Conservation (phyloP, 2,797 vertebrate genomes). For the Pitangus sulphuratus region DNA sequence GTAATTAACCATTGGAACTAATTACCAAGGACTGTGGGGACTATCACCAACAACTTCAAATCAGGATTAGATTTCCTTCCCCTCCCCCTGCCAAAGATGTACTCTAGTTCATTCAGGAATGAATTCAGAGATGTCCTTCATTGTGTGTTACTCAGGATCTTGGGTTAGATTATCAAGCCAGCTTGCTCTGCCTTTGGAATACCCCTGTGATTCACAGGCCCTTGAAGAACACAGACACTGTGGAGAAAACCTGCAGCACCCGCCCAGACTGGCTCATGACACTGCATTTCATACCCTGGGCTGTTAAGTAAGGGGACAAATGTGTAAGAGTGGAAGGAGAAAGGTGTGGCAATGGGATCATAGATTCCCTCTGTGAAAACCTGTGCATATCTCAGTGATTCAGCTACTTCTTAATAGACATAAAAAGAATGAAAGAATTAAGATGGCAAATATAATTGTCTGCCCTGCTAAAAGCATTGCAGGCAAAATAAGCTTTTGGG, state of each 20-base stretch:
- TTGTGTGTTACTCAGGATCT: neutral
- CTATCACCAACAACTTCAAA: slow-evolving; percentile 56
- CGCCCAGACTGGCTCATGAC: neutral
- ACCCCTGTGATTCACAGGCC: neutral
- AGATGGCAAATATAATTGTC: slow-evolving; percentile 23
- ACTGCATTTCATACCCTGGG: neutral
- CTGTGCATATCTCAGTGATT: neutral
- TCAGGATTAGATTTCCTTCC: neutral
- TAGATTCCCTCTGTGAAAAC: neutral
- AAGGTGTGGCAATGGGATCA: neutral
- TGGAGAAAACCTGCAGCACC: neutral
- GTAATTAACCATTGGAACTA: slow-evolving; percentile 67
- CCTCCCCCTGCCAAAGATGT: neutral
- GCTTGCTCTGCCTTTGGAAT: neutral
- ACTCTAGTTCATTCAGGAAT: neutral
- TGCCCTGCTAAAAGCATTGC: slow-evolving; percentile 17
- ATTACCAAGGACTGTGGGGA: slow-evolving; percentile 51
- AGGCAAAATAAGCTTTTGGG: slow-evolving; percentile 5
- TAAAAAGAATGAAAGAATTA: slow-evolving; percentile 35
- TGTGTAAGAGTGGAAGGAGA: neutral
- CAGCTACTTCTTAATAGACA: slow-evolving; percentile 23
- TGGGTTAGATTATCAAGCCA: neutral
- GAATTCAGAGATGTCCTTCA: neutral
- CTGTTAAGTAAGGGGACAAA: neutral
- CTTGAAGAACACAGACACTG: accelerated